These are phyloP conservation scores for Sarotherodon lohbergeri DNA, from an alignment of 2,113 vertebrate genomes.

Conservation along the genomic window DNA sequence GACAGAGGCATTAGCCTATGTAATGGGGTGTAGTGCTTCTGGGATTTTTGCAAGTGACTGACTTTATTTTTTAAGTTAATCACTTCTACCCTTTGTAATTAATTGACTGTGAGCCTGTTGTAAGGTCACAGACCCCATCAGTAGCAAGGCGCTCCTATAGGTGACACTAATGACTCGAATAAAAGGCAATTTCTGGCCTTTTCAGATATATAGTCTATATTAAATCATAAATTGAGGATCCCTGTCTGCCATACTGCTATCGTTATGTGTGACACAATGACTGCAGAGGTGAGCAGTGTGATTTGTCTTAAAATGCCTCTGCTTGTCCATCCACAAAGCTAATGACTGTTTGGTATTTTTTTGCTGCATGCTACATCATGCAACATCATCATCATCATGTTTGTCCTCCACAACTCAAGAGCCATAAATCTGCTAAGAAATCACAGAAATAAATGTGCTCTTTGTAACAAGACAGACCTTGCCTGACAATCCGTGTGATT, in stretches of 20 bases:
- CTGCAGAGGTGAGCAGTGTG: neutral
- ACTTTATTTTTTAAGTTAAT: neutral
- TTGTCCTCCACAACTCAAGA: neutral
- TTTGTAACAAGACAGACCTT: neutral
- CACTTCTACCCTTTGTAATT: neutral
- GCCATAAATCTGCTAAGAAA: neutral
- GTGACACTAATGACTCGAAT: neutral
- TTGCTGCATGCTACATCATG: neutral
- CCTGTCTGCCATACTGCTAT: neutral
- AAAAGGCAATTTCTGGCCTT: neutral
- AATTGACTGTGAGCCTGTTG: neutral
- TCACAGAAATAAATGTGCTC: neutral
- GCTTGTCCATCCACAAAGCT: neutral
- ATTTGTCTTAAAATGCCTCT: neutral
- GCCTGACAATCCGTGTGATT: neutral
- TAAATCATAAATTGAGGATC: neutral
- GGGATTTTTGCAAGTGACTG: neutral
- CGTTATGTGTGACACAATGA: neutral
- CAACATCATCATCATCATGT: neutral
- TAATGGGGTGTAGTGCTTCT: neutral
- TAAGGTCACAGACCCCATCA: neutral
- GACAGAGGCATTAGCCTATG: neutral
- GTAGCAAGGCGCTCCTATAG: neutral
- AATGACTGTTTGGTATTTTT: neutral
- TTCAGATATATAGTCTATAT: neutral